These are phyloP conservation scores for Seriola aureovittata DNA, from an alignment of 2,113 vertebrate genomes.

Conservation along the genomic window DNA sequence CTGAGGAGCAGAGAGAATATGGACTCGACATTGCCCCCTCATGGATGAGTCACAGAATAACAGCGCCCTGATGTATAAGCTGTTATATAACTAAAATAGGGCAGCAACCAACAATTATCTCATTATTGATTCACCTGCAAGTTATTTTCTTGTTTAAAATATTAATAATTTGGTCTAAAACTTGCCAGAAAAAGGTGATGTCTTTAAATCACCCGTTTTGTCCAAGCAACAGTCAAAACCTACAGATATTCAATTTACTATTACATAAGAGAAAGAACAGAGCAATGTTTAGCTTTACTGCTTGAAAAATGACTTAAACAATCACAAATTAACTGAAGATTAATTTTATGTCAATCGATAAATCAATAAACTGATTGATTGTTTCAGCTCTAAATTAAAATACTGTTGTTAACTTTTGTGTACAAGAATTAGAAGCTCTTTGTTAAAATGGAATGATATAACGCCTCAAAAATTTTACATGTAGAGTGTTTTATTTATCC, in stretches of 20 bases:
- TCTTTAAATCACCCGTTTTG: not conserved
- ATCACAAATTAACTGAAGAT: not conserved
- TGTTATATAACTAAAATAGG: not conserved
- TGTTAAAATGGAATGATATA: too few species aligned
- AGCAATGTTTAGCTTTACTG: not conserved
- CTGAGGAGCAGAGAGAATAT: not conserved
- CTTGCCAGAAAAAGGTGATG: not conserved
- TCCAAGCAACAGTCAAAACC: not conserved
- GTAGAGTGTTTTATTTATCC: not conserved
- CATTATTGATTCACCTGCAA: not conserved
- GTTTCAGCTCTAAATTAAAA: not conserved
- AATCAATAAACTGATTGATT: not conserved
- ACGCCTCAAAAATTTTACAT: too few species aligned
- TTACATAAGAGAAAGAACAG: not conserved
- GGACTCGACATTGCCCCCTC: slow-evolving; percentile 83
- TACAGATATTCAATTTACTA: not conserved
- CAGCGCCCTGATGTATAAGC: not conserved
- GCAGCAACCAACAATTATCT: not conserved
- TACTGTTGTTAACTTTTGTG: not conserved
- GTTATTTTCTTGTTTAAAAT: not conserved
- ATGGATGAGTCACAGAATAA: slow-evolving; percentile 61
- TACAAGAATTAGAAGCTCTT: not conserved
- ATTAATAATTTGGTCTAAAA: not conserved
- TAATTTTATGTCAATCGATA: not conserved
- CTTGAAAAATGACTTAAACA: not conserved